phyloP scores from a whole-genome alignment of 2,888 invertebrate species.

The Heliconius erato region DNA sequence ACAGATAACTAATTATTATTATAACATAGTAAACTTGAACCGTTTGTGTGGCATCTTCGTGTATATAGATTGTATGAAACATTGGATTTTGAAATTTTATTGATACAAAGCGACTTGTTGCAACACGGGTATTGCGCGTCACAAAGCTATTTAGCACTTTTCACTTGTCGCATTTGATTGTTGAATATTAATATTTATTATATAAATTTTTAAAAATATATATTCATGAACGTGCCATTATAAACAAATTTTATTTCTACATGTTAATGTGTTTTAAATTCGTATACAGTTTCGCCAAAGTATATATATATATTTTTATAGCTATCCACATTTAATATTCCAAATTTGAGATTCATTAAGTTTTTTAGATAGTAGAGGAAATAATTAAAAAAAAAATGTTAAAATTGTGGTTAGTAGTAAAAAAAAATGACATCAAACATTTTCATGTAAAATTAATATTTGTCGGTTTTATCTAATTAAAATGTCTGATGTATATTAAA shows the following conservation, averaged over 20 bases:
- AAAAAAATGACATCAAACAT: slow-evolving; percentile 47
- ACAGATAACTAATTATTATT: slow-evolving; percentile 62
- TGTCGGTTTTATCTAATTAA: slow-evolving; percentile 46
- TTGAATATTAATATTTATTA: slow-evolving; percentile 38
- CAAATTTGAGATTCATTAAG: slow-evolving; percentile 76
- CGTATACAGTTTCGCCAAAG: slow-evolving; percentile 79
- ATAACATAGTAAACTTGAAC: slow-evolving; percentile 63
- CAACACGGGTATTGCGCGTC: slow-evolving; percentile 49
- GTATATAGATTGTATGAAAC: slow-evolving; percentile 57
- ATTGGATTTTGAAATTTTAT: slow-evolving; percentile 41
- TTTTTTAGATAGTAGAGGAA: slow-evolving; percentile 60
- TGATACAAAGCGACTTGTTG: slow-evolving; percentile 35
- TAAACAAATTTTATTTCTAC: slow-evolving; percentile 72
- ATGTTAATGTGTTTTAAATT: slow-evolving; percentile 65
- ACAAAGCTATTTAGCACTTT: slow-evolving; percentile 47
- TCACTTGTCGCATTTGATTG: slow-evolving; percentile 41
- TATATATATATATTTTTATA: slow-evolving; percentile 74
- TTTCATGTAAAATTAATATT: slow-evolving; percentile 44
- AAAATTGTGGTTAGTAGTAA: slow-evolving; percentile 56
- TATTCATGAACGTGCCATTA: slow-evolving; percentile 66
- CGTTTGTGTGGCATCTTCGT: slow-evolving; percentile 78
- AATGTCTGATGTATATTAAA: slow-evolving; percentile 46
- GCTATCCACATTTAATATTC: slow-evolving; percentile 80
- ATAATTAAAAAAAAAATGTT: slow-evolving; percentile 56
- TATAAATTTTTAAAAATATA: slow-evolving; percentile 38